A percentile compares a stretch with the other conserved stretches of the same genome.
Evolutionary conservation across 2,797 vertebrate genomes (phyloP).

Genomic region (Lates japonicus): DNA sequence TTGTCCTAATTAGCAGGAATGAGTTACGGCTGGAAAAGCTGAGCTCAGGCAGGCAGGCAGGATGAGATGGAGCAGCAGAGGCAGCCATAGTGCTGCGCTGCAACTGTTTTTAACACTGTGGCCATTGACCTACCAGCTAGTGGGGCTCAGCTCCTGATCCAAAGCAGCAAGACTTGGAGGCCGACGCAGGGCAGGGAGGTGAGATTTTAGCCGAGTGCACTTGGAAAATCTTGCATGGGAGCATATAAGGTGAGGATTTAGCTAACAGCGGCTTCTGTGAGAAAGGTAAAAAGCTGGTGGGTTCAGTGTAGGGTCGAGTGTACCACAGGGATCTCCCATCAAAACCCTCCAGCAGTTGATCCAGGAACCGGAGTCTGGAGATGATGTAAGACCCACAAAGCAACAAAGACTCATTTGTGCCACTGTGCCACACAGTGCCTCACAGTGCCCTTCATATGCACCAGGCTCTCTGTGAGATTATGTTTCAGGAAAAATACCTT

Average conservation of each 20-base stretch:
- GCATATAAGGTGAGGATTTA: constrained; percentile 21
- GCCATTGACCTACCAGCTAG: constrained; percentile 45
- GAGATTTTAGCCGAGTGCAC: constrained; percentile 16
- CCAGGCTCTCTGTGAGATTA: constrained; percentile 30
- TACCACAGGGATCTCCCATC: constrained; percentile 36
- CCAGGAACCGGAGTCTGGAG: constrained; percentile 47
- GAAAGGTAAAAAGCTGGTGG: constrained; percentile 25
- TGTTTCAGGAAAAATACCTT: constrained; percentile 56
- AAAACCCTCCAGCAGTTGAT: constrained; percentile 28
- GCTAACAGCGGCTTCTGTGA: constrained; percentile 43
- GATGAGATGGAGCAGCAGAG: constrained; percentile 53
- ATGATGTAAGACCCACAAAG: constrained; percentile 65
- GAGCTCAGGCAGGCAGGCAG: constrained; percentile 67
- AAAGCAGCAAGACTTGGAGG: constrained; percentile 43
- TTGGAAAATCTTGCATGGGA: constrained; percentile 22
- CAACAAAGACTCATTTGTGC: constrained; percentile 73
- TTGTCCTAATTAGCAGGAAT: constrained; percentile 69
- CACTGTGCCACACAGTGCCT: constrained; percentile 46
- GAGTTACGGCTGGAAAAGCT: constrained; percentile 79
- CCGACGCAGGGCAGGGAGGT: constrained; percentile 17
- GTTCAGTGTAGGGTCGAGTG: constrained; percentile 51
- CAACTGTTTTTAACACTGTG: constrained; percentile 42
- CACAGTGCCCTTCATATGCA: constrained; percentile 49
- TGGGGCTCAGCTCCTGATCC: constrained; percentile 44
- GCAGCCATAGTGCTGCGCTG: constrained; percentile 10